Percentiles rank a stretch among this genome's conserved stretches.
These are phyloP conservation scores for Heteromurus nitidus DNA, from an alignment of 2,888 invertebrate genomes.

Conservation along the genomic window DNA sequence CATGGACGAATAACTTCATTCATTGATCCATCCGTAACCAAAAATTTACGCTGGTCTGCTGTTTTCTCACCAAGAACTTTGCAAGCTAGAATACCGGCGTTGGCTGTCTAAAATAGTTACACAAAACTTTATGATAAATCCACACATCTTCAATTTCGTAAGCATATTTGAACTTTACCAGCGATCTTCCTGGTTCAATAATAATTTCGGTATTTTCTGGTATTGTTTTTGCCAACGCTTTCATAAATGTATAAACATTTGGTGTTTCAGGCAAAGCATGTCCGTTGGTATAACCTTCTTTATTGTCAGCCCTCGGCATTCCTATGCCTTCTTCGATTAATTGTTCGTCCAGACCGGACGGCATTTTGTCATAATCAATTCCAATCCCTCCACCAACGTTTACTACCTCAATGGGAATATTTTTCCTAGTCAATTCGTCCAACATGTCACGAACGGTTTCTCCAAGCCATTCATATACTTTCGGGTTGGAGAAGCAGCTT, in stretches of 20 bases:
- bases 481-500: conserved; percentile 68
- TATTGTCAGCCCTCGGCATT: not conserved
- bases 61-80: conserved; percentile 75
- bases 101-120: conserved; percentile 60
- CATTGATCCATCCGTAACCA: conserved; percentile 76
- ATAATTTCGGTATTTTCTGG: conserved; percentile 74
- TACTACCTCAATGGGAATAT: conserved; percentile 71
- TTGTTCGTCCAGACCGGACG: conserved; percentile 49
- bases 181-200: conserved; percentile 76
- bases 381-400: conserved; percentile 76
- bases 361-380: conserved; percentile 74
- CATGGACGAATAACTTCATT: conserved; percentile 76
- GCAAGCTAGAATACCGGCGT: conserved; percentile 74
- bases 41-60: conserved; percentile 74
- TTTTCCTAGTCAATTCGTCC: conserved; percentile 40
- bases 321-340: not conserved
- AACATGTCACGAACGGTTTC: conserved; percentile 73
- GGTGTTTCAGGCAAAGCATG: conserved; percentile 23
- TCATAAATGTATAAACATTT: conserved; percentile 65
- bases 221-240: conserved; percentile 64
- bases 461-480: conserved; percentile 74
- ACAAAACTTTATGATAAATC: not conserved
- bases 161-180: conserved; percentile 74
- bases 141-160: not conserved
- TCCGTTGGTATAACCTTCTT: not conserved